These are phyloP conservation scores for Dermatemys mawii DNA, from an alignment of 2,113 vertebrate genomes.

Conservation along the genomic window DNA sequence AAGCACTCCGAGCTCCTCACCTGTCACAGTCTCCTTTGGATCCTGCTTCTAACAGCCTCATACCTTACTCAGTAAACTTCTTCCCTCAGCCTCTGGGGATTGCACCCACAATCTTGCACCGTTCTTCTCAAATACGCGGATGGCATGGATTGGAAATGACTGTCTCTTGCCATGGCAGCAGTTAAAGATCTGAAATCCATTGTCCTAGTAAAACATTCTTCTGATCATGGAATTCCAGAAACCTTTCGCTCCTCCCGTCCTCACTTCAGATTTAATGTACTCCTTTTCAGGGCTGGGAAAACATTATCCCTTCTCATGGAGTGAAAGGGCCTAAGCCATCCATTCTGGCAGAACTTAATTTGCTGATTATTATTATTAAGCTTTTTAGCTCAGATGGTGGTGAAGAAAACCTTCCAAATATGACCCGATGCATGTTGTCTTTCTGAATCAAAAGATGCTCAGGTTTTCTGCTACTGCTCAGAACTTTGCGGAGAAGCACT, in stretches of 20 bases:
- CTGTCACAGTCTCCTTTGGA: not conserved
- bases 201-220: not conserved
- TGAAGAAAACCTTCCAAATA: not conserved
- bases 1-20: not conserved
- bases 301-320: not conserved
- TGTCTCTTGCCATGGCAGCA: not conserved
- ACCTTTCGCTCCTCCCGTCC: not conserved
- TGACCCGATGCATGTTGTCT: not conserved
- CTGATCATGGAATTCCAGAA: not conserved
- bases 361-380: not conserved
- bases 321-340: not conserved
- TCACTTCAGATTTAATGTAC: not conserved
- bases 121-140: not conserved
- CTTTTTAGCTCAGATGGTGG: not conserved
- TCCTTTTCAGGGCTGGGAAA: not conserved
- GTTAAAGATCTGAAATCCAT: not conserved
- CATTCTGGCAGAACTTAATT: not conserved
- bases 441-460: slow-evolving; percentile 22
- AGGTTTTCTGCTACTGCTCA: not conserved
- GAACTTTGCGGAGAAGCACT: slow-evolving; percentile 25
- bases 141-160: not conserved
- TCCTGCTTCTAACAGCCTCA: not conserved
- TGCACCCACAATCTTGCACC: not conserved
- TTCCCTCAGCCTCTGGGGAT: not conserved
- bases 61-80: slow-evolving; percentile 37